Evolutionary conservation across 1,140 invertebrate species (phyloP), one percentile per base, ranked within the genome.

Genomic region (Uloborus diversus): DNA sequence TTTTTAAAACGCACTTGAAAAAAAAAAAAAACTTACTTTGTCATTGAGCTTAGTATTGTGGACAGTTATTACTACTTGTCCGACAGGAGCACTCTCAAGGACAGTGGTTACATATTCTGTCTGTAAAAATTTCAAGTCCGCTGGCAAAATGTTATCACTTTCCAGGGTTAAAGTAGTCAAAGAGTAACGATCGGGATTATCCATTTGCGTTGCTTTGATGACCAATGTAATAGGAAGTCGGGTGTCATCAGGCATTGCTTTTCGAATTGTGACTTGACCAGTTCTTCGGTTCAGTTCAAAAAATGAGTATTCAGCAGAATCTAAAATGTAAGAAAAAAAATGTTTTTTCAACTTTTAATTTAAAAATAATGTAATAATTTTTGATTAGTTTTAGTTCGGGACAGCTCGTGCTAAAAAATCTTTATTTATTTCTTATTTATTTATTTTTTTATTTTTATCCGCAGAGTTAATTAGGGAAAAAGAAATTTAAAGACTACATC

Each of bases 151-250:
- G 82, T 35, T 84, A 82, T 89, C 86, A 17, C 89, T 89, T 30
- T 95, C 88, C 1, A 85, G 47, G 64, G 93, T 90, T 37, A 96
- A 87, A 0, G 94, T 96, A 4, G 94, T 92, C 71, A 96, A 86
- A 3, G 94, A 92, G 85, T 94, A 96, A 51, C 94, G 90, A 87
- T 96, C 95, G 0, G 91, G 88, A 88, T 97, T 96, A 86, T 97
- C 94, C 59, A 92, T 88, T 86, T 96, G 94, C 0, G 92, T 93
- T 20, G 94, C 94, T 91, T 94, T 86, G 2, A 95, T 90, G 23
- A 95, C 93, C 9, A 95, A 87, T 1, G 93, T 94, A 7, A 91
- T 88, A 0, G 93, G 92, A 79, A 92, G 90, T 14, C 33, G 53
- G 11, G 66, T 28, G n/a, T 81, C 66, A 11, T 82, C 68, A 7